These are phyloP conservation scores for Trypoxylon attenuatum DNA, from an alignment of 2,888 invertebrate genomes.

Conservation along the genomic window DNA sequence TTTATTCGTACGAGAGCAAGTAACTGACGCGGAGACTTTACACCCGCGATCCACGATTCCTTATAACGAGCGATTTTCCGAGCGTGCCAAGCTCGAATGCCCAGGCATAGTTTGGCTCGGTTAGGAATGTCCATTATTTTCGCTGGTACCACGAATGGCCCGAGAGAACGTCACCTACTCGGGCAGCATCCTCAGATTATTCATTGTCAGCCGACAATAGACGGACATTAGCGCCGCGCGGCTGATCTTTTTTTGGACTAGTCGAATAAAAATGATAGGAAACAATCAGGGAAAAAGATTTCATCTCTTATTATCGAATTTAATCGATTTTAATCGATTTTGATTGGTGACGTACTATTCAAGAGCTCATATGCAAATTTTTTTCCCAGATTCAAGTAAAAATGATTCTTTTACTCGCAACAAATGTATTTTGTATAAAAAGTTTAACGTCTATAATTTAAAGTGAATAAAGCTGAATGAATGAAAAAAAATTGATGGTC, in stretches of 20 bases:
- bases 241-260: not conserved
- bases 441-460: too few relatives aligned
- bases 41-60: slow-evolving; percentile 13
- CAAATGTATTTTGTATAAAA: too few relatives aligned
- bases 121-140: slow-evolving; percentile 21
- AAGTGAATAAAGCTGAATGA: too few relatives aligned
- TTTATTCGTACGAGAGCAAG: not conserved
- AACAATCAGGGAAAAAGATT: too few relatives aligned
- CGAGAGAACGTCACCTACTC: not conserved
- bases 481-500: too few relatives aligned
- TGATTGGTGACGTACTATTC: too few relatives aligned
- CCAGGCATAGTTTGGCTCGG: slow-evolving; percentile 21
- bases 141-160: not conserved
- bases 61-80: slow-evolving; percentile 6
- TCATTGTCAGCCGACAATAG: slow-evolving; percentile 15
- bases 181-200: not conserved
- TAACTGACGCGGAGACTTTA: not conserved
- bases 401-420: too few relatives aligned
- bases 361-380: too few relatives aligned
- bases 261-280: not conserved
- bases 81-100: slow-evolving; percentile 8
- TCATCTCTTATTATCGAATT: too few relatives aligned
- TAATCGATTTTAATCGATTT: too few relatives aligned
- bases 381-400: too few relatives aligned
- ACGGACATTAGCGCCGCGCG: not conserved